Evolutionary conservation across 2,888 invertebrate species (phyloP).

Genomic region (Trachelus iudaicus): DNA sequence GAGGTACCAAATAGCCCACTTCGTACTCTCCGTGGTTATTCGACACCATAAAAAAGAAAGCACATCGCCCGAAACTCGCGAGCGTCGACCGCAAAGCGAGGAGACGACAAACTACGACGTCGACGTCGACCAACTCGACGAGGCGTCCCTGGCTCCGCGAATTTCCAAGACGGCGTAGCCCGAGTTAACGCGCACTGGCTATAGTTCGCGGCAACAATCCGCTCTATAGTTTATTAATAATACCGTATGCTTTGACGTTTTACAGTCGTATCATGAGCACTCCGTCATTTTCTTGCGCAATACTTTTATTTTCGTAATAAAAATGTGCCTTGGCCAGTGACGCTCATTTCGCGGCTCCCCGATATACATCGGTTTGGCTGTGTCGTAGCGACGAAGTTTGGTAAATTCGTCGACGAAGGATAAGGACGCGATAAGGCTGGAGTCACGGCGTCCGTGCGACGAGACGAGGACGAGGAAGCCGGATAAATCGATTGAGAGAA

Average conservation of each 20-base stretch:
- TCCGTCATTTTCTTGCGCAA: constrained; percentile 57
- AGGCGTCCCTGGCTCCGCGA: not conserved
- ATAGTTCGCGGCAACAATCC: constrained; percentile 53
- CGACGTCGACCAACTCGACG: not conserved
- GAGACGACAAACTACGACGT: not conserved
- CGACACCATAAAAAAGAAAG: constrained; percentile 30
- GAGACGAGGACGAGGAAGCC: not conserved
- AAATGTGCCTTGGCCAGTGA: constrained; percentile 35
- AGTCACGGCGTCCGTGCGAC: not conserved
- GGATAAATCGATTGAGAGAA: not conserved
- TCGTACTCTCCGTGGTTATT: constrained; percentile 22
- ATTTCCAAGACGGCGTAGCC: not conserved
- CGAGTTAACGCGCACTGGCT: constrained; percentile 19
- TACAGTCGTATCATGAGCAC: constrained; percentile 52
- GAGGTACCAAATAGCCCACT: not conserved
- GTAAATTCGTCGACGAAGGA: not conserved
- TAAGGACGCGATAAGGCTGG: not conserved
- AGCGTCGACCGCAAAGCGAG: not conserved
- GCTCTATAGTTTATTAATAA: constrained; percentile 59
- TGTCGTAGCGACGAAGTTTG: not conserved
- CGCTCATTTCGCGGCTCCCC: constrained; percentile 26
- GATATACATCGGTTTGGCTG: not conserved
- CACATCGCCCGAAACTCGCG: not conserved
- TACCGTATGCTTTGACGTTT: constrained; percentile 54
- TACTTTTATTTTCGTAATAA: constrained; percentile 57